Base-by-base conservation (phyloP, 2,797 vertebrate genomes). In the Nannoperca australis region DNA sequence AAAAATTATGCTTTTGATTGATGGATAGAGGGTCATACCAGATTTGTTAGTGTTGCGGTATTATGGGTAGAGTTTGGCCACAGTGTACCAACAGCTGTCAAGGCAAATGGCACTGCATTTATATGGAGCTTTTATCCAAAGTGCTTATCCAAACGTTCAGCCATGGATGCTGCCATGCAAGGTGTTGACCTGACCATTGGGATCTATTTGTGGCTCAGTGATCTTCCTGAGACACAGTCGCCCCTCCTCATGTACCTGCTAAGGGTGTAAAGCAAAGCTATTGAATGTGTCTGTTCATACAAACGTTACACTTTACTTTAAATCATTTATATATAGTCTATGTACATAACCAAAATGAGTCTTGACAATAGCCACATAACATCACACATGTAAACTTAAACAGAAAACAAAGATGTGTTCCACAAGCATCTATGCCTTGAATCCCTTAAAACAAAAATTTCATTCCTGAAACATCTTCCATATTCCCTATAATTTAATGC, bases 81-180 rank as follows among this genome's bases (percentile, higher is more conserved):
- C 54, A 30, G 22, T 51, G n/a, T 60, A 54, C 30, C 47, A 27
- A 65, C 60, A 70, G 60, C 61, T 76, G 62, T 32, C 63, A 60
- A 6, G 32, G 38, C 34, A 78, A 76, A 38, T 55, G 40, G 24
- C 30, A 66, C 4, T 81, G 65, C 15, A 22, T 53, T 24, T 45
- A 38, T 61, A 10, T 42, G 40, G 5, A 0, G 1, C 24, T 27
- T 27, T 27, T 27, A 27, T 27, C 1, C 45, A 47, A 53, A 62
- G 59, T 27, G 47, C 51, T 58, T 70, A 1, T 27, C 24, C 24
- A 27, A 27, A 34, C 54, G 42, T 44, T 54, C 20, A 51, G 17
- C 1, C 8, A 51, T 27, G 18, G 22, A 45, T 64, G 27, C 20
- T 17, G 44, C 11, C 34, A 36, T n/a, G 55, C n/a, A 56, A 58